Conservation (phyloP, 2,888 invertebrate species). For the Nymphalis polychloros region DNA sequence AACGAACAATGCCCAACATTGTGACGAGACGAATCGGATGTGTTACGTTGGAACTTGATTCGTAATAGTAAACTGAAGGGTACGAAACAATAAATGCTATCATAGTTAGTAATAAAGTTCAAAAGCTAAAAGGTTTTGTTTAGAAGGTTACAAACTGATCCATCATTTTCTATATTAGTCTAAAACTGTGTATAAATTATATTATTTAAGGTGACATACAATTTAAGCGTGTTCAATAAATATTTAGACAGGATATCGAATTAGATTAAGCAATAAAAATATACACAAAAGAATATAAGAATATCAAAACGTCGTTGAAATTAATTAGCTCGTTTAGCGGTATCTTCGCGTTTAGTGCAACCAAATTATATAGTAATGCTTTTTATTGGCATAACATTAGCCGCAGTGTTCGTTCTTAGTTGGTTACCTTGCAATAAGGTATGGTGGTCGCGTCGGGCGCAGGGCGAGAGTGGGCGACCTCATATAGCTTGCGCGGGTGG, state of each 20-base stretch:
- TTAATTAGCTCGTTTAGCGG: conserved; percentile 74
- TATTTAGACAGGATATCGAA: conserved; percentile 3
- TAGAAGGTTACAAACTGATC: too few relatives aligned
- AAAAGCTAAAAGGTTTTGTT: too few relatives aligned
- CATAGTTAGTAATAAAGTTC: too few relatives aligned
- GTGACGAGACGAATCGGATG: conserved; percentile 56
- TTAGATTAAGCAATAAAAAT: conserved; percentile 9
- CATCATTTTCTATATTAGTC: too few relatives aligned
- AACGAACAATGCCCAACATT: conserved; percentile 57
- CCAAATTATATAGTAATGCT: conserved; percentile 65
- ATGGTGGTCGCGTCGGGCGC: conserved; percentile 74
- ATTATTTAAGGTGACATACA: background rate
- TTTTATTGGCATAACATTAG: conserved; percentile 48
- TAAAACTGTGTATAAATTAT: background rate
- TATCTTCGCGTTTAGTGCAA: conserved; percentile 60
- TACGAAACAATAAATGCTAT: conserved; percentile 12
- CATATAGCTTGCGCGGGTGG: conserved; percentile 76
- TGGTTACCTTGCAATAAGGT: conserved; percentile 77
- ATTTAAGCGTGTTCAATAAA: background rate
- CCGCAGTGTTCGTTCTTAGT: conserved; percentile 58
- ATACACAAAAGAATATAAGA: conserved; percentile 20
- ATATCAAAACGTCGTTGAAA: conserved; percentile 44
- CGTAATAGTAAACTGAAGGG: conserved; percentile 42
- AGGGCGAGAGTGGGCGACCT: conserved; percentile 80
- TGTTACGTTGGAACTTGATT: conserved; percentile 50